phyloP scores from a whole-genome alignment of 2,797 vertebrate genomes.

The Sebastes hopkinsi region DNA sequence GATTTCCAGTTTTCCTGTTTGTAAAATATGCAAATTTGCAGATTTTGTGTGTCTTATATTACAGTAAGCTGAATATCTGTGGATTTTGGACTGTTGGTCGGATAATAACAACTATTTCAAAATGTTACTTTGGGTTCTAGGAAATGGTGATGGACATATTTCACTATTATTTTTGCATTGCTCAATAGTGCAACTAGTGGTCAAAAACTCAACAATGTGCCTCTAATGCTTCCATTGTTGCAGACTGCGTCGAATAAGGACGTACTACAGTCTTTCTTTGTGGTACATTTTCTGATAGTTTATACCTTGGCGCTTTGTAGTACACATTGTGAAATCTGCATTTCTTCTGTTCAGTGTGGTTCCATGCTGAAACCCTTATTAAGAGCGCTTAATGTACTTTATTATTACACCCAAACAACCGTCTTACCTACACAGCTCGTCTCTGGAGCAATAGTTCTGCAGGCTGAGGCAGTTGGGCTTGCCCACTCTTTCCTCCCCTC shows the following conservation, averaged over 20 bases:
- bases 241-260: no score
- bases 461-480: conserved; percentile 92
- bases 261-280: background rate
- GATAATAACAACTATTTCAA: background rate
- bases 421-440: conserved; percentile 92
- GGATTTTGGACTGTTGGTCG: background rate
- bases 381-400: background rate
- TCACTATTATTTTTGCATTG: background rate
- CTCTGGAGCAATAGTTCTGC: conserved; percentile 85
- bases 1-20: background rate
- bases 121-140: no score
- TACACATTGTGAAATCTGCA: background rate
- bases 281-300: background rate
- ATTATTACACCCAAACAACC: background rate
- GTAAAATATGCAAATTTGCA: background rate
- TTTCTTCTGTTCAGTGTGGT: background rate
- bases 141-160: no score
- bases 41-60: background rate
- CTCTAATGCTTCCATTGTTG: background rate
- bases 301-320: background rate
- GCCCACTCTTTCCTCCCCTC: conserved; percentile 77
- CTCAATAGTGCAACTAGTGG: background rate
- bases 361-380: background rate
- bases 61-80: background rate
- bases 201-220: background rate